Percentiles rank a stretch among this genome's conserved stretches.
These are phyloP conservation scores for Argyrosomus regius DNA, from an alignment of 2,797 vertebrate species.

Conservation along the genomic window DNA sequence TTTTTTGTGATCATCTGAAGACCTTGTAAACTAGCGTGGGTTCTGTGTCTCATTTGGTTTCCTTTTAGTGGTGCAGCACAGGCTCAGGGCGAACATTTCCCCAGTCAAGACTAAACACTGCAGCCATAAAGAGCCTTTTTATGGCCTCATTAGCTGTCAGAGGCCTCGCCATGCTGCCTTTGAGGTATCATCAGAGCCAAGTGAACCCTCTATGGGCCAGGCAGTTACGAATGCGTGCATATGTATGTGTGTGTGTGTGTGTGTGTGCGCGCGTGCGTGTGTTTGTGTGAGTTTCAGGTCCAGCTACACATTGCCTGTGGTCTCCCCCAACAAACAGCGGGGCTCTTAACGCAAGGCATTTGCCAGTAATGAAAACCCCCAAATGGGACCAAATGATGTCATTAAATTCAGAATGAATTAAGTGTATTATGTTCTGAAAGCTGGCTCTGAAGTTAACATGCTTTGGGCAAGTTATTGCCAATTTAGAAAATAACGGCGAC, in stretches of 20 bases:
- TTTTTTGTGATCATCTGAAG: conserved; percentile 62
- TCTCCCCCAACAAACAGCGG: conserved; percentile 69
- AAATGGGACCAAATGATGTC: conserved; percentile 81
- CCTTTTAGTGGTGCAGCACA: conserved; percentile 68
- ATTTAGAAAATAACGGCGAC: conserved; percentile 79
- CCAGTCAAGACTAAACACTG: conserved; percentile 80
- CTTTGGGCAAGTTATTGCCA: conserved; percentile 78
- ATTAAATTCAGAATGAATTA: conserved; percentile 83
- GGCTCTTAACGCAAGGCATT: conserved; percentile 72
- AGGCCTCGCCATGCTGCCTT: conserved; percentile 74
- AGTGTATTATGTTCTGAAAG: conserved; percentile 79
- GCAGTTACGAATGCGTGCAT: conserved; percentile 48
- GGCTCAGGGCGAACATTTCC: conserved; percentile 78
- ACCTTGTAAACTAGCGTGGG: conserved; percentile 61
- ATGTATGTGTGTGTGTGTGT: neutral
- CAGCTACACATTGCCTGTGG: conserved; percentile 73
- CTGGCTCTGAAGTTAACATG: conserved; percentile 76
- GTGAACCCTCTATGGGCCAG: conserved; percentile 61
- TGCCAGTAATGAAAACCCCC: conserved; percentile 78
- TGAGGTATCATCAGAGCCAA: conserved; percentile 81
- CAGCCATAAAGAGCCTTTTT: conserved; percentile 82
- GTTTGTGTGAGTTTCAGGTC: conserved; percentile 53
- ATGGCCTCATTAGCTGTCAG: conserved; percentile 84
- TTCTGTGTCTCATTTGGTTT: conserved; percentile 70
- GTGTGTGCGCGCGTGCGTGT: conserved; percentile 31